Conservation (phyloP, 92 coral and sea anemone species). For the Porites rus region DNA sequence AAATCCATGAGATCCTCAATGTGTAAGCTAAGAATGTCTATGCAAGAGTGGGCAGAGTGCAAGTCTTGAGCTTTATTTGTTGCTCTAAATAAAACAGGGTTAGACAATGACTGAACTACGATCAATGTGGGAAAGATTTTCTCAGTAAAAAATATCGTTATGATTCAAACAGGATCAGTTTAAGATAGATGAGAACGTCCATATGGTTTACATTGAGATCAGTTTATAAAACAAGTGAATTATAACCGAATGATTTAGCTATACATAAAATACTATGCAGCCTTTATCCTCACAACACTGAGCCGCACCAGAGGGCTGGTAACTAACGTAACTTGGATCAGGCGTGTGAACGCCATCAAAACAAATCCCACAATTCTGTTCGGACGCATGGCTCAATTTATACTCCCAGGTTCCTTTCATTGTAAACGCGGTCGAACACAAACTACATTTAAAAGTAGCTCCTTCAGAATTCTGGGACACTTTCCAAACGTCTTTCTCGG, state of each 20-base stretch:
- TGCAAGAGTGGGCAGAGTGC: too few species aligned
- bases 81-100: too few species aligned
- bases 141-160: too few species aligned
- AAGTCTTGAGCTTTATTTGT: too few species aligned
- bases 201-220: not conserved
- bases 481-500: constrained; percentile 63
- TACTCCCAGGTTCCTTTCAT: constrained; percentile 71
- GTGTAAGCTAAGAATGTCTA: too few species aligned
- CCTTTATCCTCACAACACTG: constrained; percentile 89
- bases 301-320: constrained; percentile 78
- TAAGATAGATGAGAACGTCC: too few species aligned
- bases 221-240: not conserved
- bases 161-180: not conserved
- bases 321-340: constrained; percentile 65
- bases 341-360: constrained; percentile 83
- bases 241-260: not conserved
- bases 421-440: constrained; percentile 69
- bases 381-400: constrained; percentile 29
- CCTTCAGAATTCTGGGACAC: constrained; percentile 59
- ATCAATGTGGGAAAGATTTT: too few species aligned
- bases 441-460: constrained; percentile 68
- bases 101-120: too few species aligned
- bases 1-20: too few species aligned
- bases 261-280: constrained; percentile 89
- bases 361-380: constrained; percentile 79